Evolutionary conservation across 2,797 vertebrate species (phyloP).

Genomic region (Channa striata): DNA sequence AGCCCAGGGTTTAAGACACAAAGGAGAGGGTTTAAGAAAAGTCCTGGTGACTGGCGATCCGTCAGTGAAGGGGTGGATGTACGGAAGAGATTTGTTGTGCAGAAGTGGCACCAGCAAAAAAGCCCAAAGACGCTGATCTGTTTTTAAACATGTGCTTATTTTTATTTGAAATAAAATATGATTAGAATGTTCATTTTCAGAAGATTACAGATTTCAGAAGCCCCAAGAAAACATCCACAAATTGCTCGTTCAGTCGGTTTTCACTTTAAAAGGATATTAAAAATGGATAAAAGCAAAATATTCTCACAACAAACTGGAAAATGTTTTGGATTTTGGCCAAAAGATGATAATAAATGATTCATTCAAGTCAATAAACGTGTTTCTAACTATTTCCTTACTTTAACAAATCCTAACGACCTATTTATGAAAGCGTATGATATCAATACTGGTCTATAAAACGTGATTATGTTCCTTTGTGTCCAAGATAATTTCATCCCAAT

Average conservation of each 20-base stretch:
- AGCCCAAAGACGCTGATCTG: not conserved
- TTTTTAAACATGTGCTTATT: not conserved
- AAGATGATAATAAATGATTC: too few relatives aligned
- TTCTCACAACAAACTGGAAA: not conserved
- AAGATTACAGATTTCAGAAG: not conserved
- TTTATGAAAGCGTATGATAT: too few relatives aligned
- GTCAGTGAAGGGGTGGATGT: conserved; percentile 14
- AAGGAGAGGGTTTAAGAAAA: conserved; percentile 35
- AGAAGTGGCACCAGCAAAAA: not conserved
- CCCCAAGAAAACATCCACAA: not conserved
- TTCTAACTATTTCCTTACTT: too few relatives aligned
- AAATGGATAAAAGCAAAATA: not conserved
- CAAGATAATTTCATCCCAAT: too few relatives aligned
- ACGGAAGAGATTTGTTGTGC: conserved; percentile 24
- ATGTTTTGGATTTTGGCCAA: not conserved
- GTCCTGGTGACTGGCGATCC: conserved; percentile 17
- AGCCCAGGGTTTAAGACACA: conserved; percentile 39
- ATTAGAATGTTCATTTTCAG: too few relatives aligned
- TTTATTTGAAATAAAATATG: not conserved
- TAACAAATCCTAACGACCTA: too few relatives aligned
- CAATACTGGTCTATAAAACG: too few relatives aligned
- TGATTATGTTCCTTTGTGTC: too few relatives aligned
- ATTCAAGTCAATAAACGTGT: too few relatives aligned
- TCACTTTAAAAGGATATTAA: not conserved
- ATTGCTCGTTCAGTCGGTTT: not conserved